Evolutionary conservation across 2,888 invertebrate species (phyloP), one percentile per base, ranked within the genome.

Genomic region (Noctuana brunneofusca): DNA sequence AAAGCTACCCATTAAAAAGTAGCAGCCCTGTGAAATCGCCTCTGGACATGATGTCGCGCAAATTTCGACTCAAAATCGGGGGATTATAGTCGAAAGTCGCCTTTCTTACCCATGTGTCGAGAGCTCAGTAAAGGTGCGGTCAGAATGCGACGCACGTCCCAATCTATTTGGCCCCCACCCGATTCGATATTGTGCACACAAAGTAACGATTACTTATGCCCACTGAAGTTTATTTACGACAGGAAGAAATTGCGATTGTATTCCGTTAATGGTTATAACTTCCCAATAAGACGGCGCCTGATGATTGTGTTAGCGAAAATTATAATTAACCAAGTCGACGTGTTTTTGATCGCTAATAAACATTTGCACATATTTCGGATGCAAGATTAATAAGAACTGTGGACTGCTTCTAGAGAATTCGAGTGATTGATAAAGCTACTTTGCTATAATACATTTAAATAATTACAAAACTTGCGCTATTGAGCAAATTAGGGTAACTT

Each of bases 181-280:
- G 77, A 75, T 78, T 80, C 78, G 81, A 86, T 86, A 86, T 85
- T 86, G 87, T 84, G 85, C 86, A 83, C 87, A 88, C 86, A 86
- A 87, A 86, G 86, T 84, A 81, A 84, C 79, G 80, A 88, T 89
- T 89, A 89, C 86, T 88, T 89, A 89, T 87, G 75, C 84, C 81
- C 16, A 9, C 41, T 18, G 79, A 86, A 86, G 81, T 83, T 83
- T 87, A 87, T 89, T 87, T 88, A 89, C 80, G 88, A 87, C 90
- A 89, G 89, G 89, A 90, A 88, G 89, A 88, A 87, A 88, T 88
- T 86, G 88, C 86, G 76, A 90, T 89, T 88, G 88, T 89, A 82
- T 87, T 84, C 86, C 83, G 73, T 77, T 83, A 84, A 87, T 87
- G 85, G 86, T 83, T 86, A 86, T 87, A 88, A 88, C 86, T 84